Percentiles rank a stretch among this genome's conserved stretches.
Conservation (phyloP, 2,797 vertebrate species). For the Halcyon badia region DNA sequence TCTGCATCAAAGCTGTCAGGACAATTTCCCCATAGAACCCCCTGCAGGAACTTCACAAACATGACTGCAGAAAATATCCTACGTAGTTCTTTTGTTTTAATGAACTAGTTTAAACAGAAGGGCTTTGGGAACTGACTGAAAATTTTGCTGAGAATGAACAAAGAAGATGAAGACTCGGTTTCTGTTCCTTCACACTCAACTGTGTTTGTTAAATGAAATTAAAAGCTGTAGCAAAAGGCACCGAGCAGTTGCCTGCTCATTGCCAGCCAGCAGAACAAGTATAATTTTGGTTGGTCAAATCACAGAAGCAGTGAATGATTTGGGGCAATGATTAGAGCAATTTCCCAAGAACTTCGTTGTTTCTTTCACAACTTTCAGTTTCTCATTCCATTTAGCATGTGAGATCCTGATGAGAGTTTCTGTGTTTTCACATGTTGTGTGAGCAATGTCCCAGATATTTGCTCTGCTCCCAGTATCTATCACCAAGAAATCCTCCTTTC, state of each 20-base stretch:
- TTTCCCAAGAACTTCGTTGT: not conserved
- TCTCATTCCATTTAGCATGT: not conserved
- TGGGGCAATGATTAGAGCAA: not conserved
- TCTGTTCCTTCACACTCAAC: not conserved
- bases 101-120: conserved; percentile 6
- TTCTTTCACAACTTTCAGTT: not conserved
- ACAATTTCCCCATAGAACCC: not conserved
- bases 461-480: not conserved
- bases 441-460: not conserved
- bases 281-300: not conserved
- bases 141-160: conserved; percentile 19
- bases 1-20: conserved; percentile 17
- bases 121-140: not conserved
- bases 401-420: not conserved
- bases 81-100: not conserved
- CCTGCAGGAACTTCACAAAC: not conserved
- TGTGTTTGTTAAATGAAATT: not conserved
- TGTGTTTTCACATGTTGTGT: not conserved
- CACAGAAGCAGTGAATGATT: not conserved
- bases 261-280: not conserved
- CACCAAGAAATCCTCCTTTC: not conserved
- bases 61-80: not conserved
- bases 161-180: not conserved
- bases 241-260: not conserved
- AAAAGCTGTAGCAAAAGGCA: not conserved